These are phyloP conservation scores for Megaleporinus macrocephalus DNA, from an alignment of 2,113 vertebrate species.

Conservation along the genomic window DNA sequence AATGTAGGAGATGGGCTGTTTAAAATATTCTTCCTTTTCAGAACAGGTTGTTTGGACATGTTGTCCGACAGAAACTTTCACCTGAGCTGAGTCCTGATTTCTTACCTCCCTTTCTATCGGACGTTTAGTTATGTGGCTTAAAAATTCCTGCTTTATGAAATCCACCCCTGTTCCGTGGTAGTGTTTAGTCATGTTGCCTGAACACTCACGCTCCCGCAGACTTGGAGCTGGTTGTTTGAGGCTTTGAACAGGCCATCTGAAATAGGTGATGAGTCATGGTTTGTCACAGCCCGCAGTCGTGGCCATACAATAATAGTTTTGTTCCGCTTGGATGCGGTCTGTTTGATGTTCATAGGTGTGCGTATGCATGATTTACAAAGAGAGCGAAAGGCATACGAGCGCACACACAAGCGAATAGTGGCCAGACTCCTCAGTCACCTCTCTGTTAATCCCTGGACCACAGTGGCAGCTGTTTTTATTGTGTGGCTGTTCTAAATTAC, in stretches of 20 bases:
- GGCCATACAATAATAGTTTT: slow-evolving; percentile 15
- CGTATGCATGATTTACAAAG: neutral
- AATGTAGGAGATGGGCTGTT: too few relatives aligned
- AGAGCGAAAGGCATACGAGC: neutral
- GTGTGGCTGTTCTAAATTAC: slow-evolving; percentile 26
- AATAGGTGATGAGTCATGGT: slow-evolving; percentile 14
- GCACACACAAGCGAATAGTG: neutral
- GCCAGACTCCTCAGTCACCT: slow-evolving; percentile 27
- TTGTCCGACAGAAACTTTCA: too few relatives aligned
- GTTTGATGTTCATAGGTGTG: slow-evolving; percentile 29
- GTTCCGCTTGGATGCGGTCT: slow-evolving; percentile 9
- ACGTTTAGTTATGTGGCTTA: neutral
- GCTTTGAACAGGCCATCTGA: slow-evolving; percentile 22
- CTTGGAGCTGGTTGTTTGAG: slow-evolving; percentile 10
- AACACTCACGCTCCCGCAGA: neutral
- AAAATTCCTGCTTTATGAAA: neutral
- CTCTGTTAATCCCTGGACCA: slow-evolving; percentile 19
- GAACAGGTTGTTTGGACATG: too few relatives aligned
- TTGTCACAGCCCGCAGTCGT: slow-evolving; percentile 12
- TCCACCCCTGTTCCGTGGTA: neutral
- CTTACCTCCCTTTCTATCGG: too few relatives aligned
- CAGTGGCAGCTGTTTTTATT: slow-evolving; percentile 12
- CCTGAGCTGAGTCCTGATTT: neutral
- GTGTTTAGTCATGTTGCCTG: neutral
- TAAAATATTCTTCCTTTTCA: too few relatives aligned